Evolutionary conservation across 2,888 invertebrate species (phyloP).

Genomic region (Cordilura impudica): DNA sequence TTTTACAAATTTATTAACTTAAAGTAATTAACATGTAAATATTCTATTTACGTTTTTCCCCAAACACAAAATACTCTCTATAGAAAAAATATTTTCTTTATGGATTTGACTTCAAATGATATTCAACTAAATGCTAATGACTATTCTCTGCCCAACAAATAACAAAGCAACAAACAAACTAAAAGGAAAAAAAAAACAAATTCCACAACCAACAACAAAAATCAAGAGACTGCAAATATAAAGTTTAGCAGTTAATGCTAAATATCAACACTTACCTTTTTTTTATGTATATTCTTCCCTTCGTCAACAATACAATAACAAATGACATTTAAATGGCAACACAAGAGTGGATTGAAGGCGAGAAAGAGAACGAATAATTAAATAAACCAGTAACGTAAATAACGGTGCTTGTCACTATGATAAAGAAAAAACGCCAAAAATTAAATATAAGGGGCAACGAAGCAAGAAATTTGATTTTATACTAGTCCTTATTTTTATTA

Average conservation of each 20-base stretch:
- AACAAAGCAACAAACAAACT: not conserved
- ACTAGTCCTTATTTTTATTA: not conserved
- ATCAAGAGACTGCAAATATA: not conserved
- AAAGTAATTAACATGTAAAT: not conserved
- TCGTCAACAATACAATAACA: not conserved
- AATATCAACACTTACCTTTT: slow-evolving; percentile 8
- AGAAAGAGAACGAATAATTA: not conserved
- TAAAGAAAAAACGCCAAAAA: not conserved
- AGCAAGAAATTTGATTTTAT: slow-evolving; percentile 15
- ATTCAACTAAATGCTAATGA: not conserved
- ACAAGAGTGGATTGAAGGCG: not conserved
- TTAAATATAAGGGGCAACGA: not conserved
- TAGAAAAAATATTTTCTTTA: not conserved
- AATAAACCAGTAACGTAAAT: not conserved
- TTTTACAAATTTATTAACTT: not conserved
- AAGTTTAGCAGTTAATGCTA: slow-evolving; percentile 5
- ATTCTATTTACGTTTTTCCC: not conserved
- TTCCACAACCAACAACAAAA: not conserved
- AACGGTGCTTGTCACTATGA: not conserved
- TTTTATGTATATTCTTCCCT: not conserved
- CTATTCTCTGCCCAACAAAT: not conserved
- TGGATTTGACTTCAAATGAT: not conserved
- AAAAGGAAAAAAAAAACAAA: not conserved
- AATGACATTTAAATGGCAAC: not conserved
- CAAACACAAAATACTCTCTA: not conserved